Conservation (phyloP, 2,888 invertebrate genomes). For the Gisinianus flammeolus region DNA sequence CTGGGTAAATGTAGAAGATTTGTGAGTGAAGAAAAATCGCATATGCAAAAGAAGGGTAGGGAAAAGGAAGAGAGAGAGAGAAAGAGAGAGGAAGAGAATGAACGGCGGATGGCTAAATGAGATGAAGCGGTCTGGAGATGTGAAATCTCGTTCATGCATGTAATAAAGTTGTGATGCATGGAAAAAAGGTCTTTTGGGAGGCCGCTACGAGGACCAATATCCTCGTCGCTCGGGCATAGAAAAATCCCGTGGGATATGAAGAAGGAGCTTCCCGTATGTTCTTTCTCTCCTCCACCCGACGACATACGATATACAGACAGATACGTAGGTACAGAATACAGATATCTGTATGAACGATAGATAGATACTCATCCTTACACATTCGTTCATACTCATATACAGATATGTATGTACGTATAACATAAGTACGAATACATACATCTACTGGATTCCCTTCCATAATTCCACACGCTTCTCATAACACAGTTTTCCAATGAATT, state of each 20-base stretch:
- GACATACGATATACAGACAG: not conserved
- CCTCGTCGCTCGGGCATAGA: slow-evolving; percentile 33
- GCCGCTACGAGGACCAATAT: slow-evolving; percentile 10
- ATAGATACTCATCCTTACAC: not conserved
- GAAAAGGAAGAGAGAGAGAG: slow-evolving; percentile 6
- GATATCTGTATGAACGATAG: not conserved
- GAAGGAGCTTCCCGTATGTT: slow-evolving; percentile 34
- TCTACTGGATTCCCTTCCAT: slow-evolving; percentile 19
- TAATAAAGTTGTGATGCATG: slow-evolving; percentile 58
- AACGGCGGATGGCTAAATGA: slow-evolving; percentile 43
- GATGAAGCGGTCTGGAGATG: slow-evolving; percentile 52
- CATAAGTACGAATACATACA: not conserved
- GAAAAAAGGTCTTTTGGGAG: slow-evolving; percentile 56
- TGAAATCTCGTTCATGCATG: slow-evolving; percentile 56
- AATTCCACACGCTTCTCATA: slow-evolving; percentile 34
- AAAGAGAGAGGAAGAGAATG: slow-evolving; percentile 17
- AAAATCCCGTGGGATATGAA: slow-evolving; percentile 37
- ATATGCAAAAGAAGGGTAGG: slow-evolving; percentile 33
- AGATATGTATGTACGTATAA: not conserved
- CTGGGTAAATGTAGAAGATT: slow-evolving; percentile 37
- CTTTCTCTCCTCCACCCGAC: slow-evolving; percentile 3
- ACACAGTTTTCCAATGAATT: slow-evolving; percentile 35
- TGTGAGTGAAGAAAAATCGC: slow-evolving; percentile 36
- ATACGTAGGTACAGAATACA: not conserved
- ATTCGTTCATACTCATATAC: not conserved